Conservation (phyloP, 2,888 invertebrate species). For the Cephus spinipes region DNA sequence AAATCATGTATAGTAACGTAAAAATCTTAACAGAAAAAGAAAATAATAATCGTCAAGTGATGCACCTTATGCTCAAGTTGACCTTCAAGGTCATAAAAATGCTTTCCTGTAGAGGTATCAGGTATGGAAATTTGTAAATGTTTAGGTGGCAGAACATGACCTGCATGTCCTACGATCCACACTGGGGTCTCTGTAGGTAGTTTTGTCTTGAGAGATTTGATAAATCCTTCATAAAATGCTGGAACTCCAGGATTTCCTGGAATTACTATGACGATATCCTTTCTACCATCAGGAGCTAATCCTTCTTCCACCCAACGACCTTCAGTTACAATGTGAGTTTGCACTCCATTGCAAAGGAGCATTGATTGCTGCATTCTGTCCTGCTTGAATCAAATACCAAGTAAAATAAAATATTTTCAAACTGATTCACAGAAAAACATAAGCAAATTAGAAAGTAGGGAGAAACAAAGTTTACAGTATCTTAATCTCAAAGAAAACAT, state of each 20-base stretch:
- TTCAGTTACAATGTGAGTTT: slow-evolving; percentile 80
- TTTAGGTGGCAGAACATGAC: slow-evolving; percentile 79
- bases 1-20: slow-evolving; percentile 20
- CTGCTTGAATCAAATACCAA: not conserved
- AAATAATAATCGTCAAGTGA: no score
- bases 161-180: slow-evolving; percentile 86
- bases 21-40: slow-evolving; percentile 4
- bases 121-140: slow-evolving; percentile 63
- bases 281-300: slow-evolving; percentile 67
- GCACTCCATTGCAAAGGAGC: slow-evolving; percentile 74
- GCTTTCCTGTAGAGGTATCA: slow-evolving; percentile 56
- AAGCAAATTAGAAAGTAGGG: no score
- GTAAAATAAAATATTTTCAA: not conserved
- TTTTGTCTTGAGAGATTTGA: slow-evolving; percentile 73
- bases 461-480: no score
- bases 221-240: slow-evolving; percentile 84
- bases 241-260: slow-evolving; percentile 92
- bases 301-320: slow-evolving; percentile 78
- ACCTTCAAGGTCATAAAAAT: slow-evolving; percentile 80
- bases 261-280: slow-evolving; percentile 79
- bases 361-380: slow-evolving; percentile 67
- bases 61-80: slow-evolving; percentile 83
- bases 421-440: no score
- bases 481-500: no score
- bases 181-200: slow-evolving; percentile 75